A percentile compares a stretch with the other conserved stretches of the same genome.
These are phyloP conservation scores for Crenichthys baileyi DNA, from an alignment of 2,797 vertebrate species.

Conservation along the genomic window DNA sequence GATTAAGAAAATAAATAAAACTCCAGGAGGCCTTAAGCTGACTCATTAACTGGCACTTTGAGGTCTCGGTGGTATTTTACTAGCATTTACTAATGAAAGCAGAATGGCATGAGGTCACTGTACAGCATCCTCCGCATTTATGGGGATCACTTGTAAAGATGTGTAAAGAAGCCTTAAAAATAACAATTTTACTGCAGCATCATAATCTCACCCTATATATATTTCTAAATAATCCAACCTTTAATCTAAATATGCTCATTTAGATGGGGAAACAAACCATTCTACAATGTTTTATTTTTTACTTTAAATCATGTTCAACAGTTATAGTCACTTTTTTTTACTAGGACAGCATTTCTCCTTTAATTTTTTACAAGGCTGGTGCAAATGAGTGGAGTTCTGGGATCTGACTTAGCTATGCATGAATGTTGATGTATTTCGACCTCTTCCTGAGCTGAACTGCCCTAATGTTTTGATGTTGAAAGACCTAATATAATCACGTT, in stretches of 20 bases:
- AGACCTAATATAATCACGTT: too few species aligned
- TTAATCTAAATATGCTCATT: neutral
- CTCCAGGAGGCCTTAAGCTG: neutral
- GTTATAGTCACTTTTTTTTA: neutral
- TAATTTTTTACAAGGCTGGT: too few species aligned
- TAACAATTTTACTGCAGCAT: too few species aligned
- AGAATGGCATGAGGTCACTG: conserved; percentile 28
- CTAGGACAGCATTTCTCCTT: neutral
- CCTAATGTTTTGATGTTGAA: too few species aligned
- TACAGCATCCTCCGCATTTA: neutral
- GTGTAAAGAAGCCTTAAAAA: too few species aligned
- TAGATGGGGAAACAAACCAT: neutral
- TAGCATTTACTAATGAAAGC: conserved; percentile 51
- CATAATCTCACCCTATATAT: too few species aligned
- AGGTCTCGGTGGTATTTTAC: conserved; percentile 50
- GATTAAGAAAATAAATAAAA: neutral
- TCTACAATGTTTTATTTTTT: neutral
- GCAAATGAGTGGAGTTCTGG: too few species aligned
- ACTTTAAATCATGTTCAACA: neutral
- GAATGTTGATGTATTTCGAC: too few species aligned
- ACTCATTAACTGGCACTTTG: conserved; percentile 23
- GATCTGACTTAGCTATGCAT: too few species aligned
- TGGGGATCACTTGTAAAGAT: too few species aligned
- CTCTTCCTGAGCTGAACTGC: too few species aligned
- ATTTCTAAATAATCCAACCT: too few species aligned